phyloP scores from a whole-genome alignment of 2,797 vertebrate species.

The Toxotes lorentzi region DNA sequence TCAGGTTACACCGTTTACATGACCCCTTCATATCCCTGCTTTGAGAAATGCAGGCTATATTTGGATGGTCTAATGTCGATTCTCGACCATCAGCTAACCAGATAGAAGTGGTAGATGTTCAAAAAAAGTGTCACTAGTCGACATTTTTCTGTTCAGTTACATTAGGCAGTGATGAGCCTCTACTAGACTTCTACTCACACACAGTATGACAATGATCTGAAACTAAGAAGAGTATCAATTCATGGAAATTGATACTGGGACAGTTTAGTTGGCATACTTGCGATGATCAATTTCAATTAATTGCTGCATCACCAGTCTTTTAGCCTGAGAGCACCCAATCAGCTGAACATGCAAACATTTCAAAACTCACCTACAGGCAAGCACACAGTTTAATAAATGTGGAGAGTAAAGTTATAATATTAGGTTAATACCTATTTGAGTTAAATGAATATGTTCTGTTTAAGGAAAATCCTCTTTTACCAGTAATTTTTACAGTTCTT shows the following conservation, averaged over 20 bases:
- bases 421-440: background rate
- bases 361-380: background rate
- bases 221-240: background rate
- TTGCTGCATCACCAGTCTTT: background rate
- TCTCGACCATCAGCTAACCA: slow-evolving; percentile 7
- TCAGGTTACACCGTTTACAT: slow-evolving; percentile 6
- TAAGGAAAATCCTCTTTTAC: background rate
- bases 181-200: background rate
- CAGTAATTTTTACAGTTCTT: background rate
- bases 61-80: background rate
- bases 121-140: background rate
- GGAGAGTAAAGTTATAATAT: background rate
- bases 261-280: background rate
- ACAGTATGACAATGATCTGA: background rate
- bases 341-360: background rate
- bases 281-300: background rate
- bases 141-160: background rate
- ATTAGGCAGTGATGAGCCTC: background rate
- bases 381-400: background rate
- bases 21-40: background rate
- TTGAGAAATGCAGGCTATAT: slow-evolving; percentile 12
- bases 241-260: too few relatives aligned
- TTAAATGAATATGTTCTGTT: background rate
- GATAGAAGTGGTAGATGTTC: background rate
- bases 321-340: background rate